Evolutionary conservation across 2,113 vertebrate species (phyloP).

Genomic region (Alethe castanea): DNA sequence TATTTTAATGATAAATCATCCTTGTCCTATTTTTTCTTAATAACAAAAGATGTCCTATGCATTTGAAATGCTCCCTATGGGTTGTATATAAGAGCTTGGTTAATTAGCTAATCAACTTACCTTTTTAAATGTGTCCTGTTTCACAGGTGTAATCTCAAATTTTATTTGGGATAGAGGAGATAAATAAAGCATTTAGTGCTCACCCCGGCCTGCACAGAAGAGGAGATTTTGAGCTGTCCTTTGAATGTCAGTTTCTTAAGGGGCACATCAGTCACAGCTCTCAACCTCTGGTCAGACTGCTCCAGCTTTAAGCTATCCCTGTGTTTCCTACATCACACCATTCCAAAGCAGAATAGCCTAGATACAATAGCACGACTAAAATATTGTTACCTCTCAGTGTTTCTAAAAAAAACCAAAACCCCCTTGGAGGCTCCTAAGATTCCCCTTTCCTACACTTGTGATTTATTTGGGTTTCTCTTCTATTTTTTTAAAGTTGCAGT

Average conservation of each 20-base stretch:
- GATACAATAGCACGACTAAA: background rate
- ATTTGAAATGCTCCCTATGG: constrained; percentile 66
- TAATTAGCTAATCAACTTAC: constrained; percentile 66
- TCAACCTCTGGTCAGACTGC: background rate
- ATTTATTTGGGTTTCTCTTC: background rate
- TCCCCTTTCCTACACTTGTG: background rate
- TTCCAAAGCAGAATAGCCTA: background rate
- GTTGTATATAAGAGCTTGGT: constrained; percentile 65
- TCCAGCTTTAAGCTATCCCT: background rate
- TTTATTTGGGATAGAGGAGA: constrained; percentile 59
- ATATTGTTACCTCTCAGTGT: background rate
- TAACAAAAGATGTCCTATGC: constrained; percentile 67
- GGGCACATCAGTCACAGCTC: background rate
- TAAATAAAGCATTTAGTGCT: constrained; percentile 49
- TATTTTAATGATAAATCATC: constrained; percentile 64
- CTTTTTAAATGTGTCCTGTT: constrained; percentile 59
- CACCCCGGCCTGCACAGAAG: background rate
- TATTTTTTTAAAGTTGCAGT: background rate
- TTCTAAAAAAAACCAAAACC: background rate
- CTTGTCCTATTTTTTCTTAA: constrained; percentile 67
- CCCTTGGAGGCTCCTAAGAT: background rate
- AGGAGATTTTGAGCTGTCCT: constrained; percentile 3
- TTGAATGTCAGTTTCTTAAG: background rate
- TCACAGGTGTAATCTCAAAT: constrained; percentile 54
- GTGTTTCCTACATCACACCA: background rate